phyloP scores from a whole-genome alignment of 2,113 vertebrate genomes.

The Isurus oxyrinchus region DNA sequence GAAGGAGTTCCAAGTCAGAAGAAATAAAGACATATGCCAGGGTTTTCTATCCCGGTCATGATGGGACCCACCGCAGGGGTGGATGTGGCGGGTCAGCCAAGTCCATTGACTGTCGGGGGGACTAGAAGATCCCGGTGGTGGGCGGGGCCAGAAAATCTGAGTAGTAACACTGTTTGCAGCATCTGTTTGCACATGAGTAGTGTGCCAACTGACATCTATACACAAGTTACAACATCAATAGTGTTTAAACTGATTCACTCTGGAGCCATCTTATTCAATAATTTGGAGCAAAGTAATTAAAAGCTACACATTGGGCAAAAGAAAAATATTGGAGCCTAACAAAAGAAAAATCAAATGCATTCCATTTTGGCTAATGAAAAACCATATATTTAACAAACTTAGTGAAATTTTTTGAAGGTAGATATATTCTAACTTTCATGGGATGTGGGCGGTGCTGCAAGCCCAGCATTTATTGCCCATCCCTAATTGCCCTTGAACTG shows the following conservation, averaged over 20 bases:
- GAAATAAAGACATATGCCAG: neutral
- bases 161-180: neutral
- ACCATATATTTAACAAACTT: neutral
- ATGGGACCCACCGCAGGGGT: too few species aligned
- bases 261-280: neutral
- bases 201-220: neutral
- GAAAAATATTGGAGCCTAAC: neutral
- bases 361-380: neutral
- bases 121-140: too few species aligned
- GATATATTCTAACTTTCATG: too few species aligned
- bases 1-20: too few species aligned
- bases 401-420: neutral
- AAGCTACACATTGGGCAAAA: neutral
- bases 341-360: neutral
- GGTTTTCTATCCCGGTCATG: too few species aligned
- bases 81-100: too few species aligned
- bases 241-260: neutral
- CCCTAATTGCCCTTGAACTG: too few species aligned
- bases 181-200: neutral
- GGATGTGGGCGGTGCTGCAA: too few species aligned
- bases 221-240: neutral
- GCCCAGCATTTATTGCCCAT: too few species aligned
- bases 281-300: neutral
- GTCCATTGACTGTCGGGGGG: too few species aligned
- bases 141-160: neutral